Percentiles rank a stretch among this genome's conserved stretches.
These are phyloP conservation scores for Wiebesia pumilae DNA, from an alignment of 1,140 invertebrate genomes.

Conservation along the genomic window DNA sequence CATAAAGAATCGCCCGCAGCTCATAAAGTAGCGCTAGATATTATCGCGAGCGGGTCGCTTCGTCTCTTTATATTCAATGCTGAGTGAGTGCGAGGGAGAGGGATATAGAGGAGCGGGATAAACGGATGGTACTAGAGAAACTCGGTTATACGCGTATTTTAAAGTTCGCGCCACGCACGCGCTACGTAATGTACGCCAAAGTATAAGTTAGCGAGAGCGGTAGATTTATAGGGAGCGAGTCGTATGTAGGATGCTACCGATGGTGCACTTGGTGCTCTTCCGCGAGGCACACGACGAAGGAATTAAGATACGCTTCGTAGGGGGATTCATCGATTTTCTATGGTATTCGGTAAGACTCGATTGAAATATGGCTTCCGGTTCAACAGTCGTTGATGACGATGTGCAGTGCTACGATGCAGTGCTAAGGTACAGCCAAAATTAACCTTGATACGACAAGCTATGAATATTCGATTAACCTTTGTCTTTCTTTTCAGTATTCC, in stretches of 20 bases:
- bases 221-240: constrained; percentile 23
- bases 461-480: not conserved
- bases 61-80: constrained; percentile 56
- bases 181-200: constrained; percentile 7
- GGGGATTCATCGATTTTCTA: not conserved
- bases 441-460: not conserved
- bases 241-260: constrained; percentile 21
- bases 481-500: too few relatives aligned
- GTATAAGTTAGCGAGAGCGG: constrained; percentile 15
- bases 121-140: not conserved
- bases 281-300: not conserved
- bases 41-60: constrained; percentile 66
- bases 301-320: constrained; percentile 10
- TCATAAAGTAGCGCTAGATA: constrained; percentile 75
- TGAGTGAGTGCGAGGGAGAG: constrained; percentile 9
- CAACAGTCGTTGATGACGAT: too few relatives aligned
- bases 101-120: not conserved
- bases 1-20: constrained; percentile 74
- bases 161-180: constrained; percentile 53
- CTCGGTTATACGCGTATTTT: constrained; percentile 54
- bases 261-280: not conserved
- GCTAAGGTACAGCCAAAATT: too few relatives aligned
- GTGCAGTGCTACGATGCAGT: too few relatives aligned
- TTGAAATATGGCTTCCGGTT: not conserved
- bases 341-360: not conserved